Evolutionary conservation across 92 coral and sea anemone species (phyloP).

Genomic region (Parazoanthus swiftii): DNA sequence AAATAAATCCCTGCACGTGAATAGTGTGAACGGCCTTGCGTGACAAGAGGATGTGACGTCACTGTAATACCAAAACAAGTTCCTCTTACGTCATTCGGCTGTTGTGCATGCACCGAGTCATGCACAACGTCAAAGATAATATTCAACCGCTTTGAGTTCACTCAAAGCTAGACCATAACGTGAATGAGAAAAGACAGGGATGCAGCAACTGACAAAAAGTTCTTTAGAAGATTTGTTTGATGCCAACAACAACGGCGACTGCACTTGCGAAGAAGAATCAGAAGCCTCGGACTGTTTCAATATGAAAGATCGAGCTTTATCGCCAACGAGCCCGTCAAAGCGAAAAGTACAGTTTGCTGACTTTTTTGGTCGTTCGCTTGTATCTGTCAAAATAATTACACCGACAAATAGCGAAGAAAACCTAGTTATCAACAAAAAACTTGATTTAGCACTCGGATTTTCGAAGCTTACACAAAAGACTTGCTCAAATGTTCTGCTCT

Average conservation of each 20-base stretch:
- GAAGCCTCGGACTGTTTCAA: not conserved
- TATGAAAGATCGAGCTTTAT: slow-evolving; percentile 3
- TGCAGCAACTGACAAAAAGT: slow-evolving; percentile 14
- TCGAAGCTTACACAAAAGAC: slow-evolving; percentile 41
- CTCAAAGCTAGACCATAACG: not conserved
- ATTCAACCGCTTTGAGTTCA: slow-evolving; percentile 3
- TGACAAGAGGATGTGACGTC: slow-evolving; percentile 5
- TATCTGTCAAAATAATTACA: slow-evolving; percentile 85
- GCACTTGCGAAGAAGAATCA: not conserved
- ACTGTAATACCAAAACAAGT: not conserved
- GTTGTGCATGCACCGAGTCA: slow-evolving; percentile 6
- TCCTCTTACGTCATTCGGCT: not conserved
- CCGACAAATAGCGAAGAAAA: slow-evolving; percentile 88
- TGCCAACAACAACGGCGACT: slow-evolving; percentile 12
- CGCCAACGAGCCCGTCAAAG: slow-evolving; percentile 48
- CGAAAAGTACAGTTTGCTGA: slow-evolving; percentile 96
- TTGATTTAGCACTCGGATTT: slow-evolving; percentile 39
- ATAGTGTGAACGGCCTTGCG: not conserved
- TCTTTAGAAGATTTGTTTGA: not conserved
- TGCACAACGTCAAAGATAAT: not conserved
- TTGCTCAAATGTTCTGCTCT: slow-evolving; percentile 29
- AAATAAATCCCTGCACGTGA: too few species aligned
- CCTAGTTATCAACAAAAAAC: slow-evolving; percentile 43
- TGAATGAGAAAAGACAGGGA: not conserved
- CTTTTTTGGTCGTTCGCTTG: slow-evolving; percentile 83